These are phyloP conservation scores for Wiebesia pumilae DNA, from an alignment of 1,140 invertebrate genomes.

Conservation along the genomic window DNA sequence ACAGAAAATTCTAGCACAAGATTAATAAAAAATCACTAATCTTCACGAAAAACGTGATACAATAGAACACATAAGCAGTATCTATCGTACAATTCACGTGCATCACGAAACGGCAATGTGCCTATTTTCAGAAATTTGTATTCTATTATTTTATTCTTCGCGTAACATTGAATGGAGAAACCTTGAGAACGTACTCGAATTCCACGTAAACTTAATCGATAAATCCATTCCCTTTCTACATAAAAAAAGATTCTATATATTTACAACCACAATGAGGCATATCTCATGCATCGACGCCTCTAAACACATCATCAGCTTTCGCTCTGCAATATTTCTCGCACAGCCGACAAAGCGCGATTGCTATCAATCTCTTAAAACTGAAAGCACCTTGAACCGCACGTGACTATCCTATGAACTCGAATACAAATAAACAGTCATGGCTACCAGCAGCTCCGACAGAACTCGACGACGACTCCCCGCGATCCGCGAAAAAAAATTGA, in stretches of 20 bases:
- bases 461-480: not conserved
- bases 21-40: too few species aligned
- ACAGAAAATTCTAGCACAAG: too few species aligned
- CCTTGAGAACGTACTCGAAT: too few species aligned
- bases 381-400: constrained; percentile 6
- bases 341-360: not conserved
- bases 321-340: not conserved
- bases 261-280: not conserved
- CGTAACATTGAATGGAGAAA: too few species aligned
- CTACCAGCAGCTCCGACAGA: constrained; percentile 2
- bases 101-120: too few species aligned
- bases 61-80: too few species aligned
- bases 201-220: too few species aligned
- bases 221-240: too few species aligned
- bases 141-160: too few species aligned
- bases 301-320: constrained; percentile 21
- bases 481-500: constrained; percentile 14
- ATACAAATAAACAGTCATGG: not conserved
- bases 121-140: too few species aligned
- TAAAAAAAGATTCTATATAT: not conserved
- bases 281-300: not conserved
- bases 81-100: too few species aligned
- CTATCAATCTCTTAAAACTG: not conserved
- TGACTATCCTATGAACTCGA: not conserved
- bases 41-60: too few species aligned